These are phyloP conservation scores for Porites australiensis DNA, from an alignment of 64 coral and sea anemone species.

Conservation along the genomic window DNA sequence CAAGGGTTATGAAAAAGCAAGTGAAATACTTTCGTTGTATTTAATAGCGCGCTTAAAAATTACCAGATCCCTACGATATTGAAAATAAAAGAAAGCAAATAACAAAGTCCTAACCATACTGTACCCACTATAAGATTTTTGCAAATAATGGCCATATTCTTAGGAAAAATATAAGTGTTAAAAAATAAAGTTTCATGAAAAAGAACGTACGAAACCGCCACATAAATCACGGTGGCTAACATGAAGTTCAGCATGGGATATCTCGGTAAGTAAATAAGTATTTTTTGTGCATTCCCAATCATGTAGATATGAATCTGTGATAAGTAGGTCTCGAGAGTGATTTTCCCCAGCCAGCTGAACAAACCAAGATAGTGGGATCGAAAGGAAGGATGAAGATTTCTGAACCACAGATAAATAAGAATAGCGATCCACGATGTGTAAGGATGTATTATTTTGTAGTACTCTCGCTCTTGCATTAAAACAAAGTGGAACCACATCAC, in stretches of 20 bases:
- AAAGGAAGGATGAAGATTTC: slow-evolving; percentile 83
- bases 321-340: slow-evolving; percentile 92
- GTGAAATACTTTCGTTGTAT: too few species aligned
- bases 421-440: slow-evolving; percentile 87
- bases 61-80: slow-evolving; percentile 78
- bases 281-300: slow-evolving; percentile 87
- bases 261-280: slow-evolving; percentile 77
- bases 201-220: slow-evolving; percentile 85
- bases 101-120: slow-evolving; percentile 80
- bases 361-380: slow-evolving; percentile 81
- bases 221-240: slow-evolving; percentile 79
- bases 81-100: slow-evolving; percentile 82
- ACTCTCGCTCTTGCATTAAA: slow-evolving; percentile 69
- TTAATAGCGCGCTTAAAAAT: background rate
- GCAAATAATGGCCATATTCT: slow-evolving; percentile 90
- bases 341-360: slow-evolving; percentile 96
- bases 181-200: slow-evolving; percentile 97
- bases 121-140: slow-evolving; percentile 80
- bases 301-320: slow-evolving; percentile 99
- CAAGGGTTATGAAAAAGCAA: too few species aligned
- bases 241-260: slow-evolving; percentile 98
- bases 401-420: slow-evolving; percentile 85
- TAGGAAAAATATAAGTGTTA: slow-evolving; percentile 92
- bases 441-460: slow-evolving; percentile 87
- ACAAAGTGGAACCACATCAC: slow-evolving; percentile 82